Conservation (phyloP, 2,797 vertebrate species). For the Propithecus perrieri region DNA sequence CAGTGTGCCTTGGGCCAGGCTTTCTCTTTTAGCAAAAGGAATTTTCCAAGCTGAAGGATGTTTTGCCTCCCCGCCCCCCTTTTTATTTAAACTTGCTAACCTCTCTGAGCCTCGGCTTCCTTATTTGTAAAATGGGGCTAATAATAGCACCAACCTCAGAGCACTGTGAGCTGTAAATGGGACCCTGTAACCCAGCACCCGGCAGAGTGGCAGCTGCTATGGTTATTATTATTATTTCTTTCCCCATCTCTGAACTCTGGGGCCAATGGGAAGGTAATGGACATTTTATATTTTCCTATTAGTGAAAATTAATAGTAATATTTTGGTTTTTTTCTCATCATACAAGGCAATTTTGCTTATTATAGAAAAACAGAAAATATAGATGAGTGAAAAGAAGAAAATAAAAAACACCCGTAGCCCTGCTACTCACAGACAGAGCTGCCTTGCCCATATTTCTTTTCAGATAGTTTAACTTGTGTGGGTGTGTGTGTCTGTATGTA, state of each 20-base stretch:
- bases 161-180: background rate
- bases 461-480: background rate
- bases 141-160: background rate
- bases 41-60: conserved; percentile 49
- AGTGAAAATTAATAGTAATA: background rate
- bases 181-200: background rate
- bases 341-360: background rate
- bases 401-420: background rate
- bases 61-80: background rate
- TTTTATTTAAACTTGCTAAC: conserved; percentile 41
- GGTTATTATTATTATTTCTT: background rate
- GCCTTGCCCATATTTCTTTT: background rate
- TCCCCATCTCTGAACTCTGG: background rate
- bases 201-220: background rate
- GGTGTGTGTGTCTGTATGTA: background rate
- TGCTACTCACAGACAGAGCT: background rate
- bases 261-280: conserved; percentile 15
- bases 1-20: background rate
- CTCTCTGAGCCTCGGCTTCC: conserved; percentile 11
- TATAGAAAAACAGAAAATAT: background rate
- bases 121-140: conserved; percentile 48
- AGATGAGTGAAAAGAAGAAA: background rate
- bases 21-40: conserved; percentile 37
- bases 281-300: background rate
- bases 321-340: background rate